These are phyloP conservation scores for Macroglossus sobrinus DNA, from an alignment of 2,113 vertebrate species.

Conservation along the genomic window DNA sequence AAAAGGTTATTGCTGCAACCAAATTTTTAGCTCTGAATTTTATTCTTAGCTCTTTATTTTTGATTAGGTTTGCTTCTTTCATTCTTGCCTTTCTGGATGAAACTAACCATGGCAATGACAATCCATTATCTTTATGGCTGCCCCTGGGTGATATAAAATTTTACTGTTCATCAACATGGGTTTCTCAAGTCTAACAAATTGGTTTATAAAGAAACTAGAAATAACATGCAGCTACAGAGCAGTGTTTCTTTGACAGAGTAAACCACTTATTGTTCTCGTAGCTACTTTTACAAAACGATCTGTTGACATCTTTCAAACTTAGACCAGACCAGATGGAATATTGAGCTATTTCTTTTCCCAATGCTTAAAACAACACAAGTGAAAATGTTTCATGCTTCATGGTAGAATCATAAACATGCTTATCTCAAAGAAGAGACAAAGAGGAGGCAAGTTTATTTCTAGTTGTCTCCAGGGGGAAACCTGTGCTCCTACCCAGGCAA, in stretches of 20 bases:
- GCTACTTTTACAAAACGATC: conserved; percentile 40
- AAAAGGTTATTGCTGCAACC: neutral
- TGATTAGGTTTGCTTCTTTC: conserved; percentile 32
- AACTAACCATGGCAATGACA: conserved; percentile 11
- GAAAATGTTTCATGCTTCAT: neutral
- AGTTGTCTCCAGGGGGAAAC: neutral
- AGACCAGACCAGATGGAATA: conserved; percentile 26
- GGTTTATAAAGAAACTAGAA: conserved; percentile 46
- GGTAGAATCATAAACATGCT: neutral
- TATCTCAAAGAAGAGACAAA: neutral
- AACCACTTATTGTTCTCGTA: neutral
- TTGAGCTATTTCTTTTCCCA: neutral
- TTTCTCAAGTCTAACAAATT: conserved; percentile 54
- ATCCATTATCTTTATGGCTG: conserved; percentile 50
- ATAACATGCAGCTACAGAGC: conserved; percentile 4
- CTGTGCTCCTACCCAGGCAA: neutral
- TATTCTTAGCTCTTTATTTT: conserved; percentile 24
- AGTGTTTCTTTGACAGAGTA: neutral
- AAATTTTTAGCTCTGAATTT: conserved; percentile 38
- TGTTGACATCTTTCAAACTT: conserved; percentile 32
- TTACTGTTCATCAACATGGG: conserved; percentile 46
- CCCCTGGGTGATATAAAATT: conserved; percentile 34
- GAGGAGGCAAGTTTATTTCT: neutral
- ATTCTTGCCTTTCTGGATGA: conserved; percentile 49
- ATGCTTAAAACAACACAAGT: neutral